A percentile compares a stretch with the other conserved stretches of the same genome.
These are phyloP conservation scores for Plagodis pulveraria DNA, from an alignment of 2,888 invertebrate genomes.

Conservation along the genomic window DNA sequence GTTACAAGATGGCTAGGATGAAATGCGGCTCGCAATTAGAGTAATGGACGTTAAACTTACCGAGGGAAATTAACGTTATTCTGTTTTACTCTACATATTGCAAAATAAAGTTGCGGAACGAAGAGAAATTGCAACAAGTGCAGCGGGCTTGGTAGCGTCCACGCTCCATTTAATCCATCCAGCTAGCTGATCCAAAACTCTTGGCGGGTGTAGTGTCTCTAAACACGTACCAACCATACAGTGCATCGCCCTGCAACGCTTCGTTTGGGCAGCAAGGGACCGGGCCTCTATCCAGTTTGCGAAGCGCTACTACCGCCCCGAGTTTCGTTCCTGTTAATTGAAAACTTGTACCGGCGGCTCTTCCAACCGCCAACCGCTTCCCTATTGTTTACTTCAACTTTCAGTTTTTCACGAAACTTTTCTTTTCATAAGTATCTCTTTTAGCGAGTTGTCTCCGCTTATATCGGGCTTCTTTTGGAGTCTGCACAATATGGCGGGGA, in stretches of 20 bases:
- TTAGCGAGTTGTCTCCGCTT: constrained; percentile 58
- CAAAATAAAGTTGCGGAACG: constrained; percentile 74
- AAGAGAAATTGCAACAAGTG: constrained; percentile 81
- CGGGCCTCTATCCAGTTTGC: constrained; percentile 39
- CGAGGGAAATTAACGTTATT: constrained; percentile 74
- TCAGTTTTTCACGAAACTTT: constrained; percentile 55
- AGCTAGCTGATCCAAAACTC: constrained; percentile 57
- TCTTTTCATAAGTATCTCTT: constrained; percentile 61
- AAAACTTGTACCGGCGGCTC: constrained; percentile 57
- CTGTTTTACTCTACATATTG: constrained; percentile 71
- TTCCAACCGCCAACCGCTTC: constrained; percentile 44
- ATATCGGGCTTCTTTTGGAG: constrained; percentile 57
- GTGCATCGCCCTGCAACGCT: constrained; percentile 36
- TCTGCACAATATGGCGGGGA: constrained; percentile 54
- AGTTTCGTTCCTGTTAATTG: constrained; percentile 56
- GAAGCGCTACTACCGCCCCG: constrained; percentile 38
- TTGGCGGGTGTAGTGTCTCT: constrained; percentile 21
- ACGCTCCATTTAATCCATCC: constrained; percentile 79
- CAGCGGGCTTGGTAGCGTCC: constrained; percentile 67
- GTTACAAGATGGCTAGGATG: constrained; percentile 77
- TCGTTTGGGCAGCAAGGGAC: constrained; percentile 32
- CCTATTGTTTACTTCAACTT: constrained; percentile 60
- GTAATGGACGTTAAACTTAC: constrained; percentile 80
- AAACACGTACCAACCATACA: constrained; percentile 36
- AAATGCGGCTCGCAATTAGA: constrained; percentile 82